These are phyloP conservation scores for Mythimna albipuncta DNA, from an alignment of 2,888 invertebrate species.

Conservation along the genomic window DNA sequence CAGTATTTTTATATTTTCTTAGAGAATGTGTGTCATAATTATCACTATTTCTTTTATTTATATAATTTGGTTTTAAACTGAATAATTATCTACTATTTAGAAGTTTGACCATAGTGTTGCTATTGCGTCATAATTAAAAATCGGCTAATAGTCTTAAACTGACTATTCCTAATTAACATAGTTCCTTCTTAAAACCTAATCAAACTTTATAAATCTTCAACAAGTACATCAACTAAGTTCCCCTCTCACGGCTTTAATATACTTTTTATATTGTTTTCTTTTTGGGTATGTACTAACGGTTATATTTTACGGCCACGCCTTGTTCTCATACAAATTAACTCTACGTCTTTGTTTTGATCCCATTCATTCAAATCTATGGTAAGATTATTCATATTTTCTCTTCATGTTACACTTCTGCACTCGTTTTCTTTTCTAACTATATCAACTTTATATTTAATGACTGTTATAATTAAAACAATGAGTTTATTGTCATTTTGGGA, in stretches of 20 bases:
- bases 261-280: constrained; percentile 65
- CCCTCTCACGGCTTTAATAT: constrained; percentile 77
- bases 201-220: constrained; percentile 35
- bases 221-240: constrained; percentile 61
- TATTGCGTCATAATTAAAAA: background rate
- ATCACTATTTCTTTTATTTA: too few species aligned
- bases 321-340: constrained; percentile 62
- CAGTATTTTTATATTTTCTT: constrained; percentile 9
- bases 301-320: constrained; percentile 64
- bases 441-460: constrained; percentile 52
- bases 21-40: constrained; percentile 12
- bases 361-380: constrained; percentile 59
- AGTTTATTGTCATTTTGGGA: constrained; percentile 57
- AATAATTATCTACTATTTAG: background rate
- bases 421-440: constrained; percentile 56
- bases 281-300: constrained; percentile 75
- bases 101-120: background rate
- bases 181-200: background rate
- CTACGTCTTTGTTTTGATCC: constrained; percentile 57
- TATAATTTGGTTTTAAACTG: background rate
- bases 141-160: background rate
- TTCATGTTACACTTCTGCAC: constrained; percentile 53
- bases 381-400: constrained; percentile 64
- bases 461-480: constrained; percentile 54
- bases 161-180: background rate